Conservation (phyloP, 2,797 vertebrate species). For the Gadopsis bispinosus region DNA sequence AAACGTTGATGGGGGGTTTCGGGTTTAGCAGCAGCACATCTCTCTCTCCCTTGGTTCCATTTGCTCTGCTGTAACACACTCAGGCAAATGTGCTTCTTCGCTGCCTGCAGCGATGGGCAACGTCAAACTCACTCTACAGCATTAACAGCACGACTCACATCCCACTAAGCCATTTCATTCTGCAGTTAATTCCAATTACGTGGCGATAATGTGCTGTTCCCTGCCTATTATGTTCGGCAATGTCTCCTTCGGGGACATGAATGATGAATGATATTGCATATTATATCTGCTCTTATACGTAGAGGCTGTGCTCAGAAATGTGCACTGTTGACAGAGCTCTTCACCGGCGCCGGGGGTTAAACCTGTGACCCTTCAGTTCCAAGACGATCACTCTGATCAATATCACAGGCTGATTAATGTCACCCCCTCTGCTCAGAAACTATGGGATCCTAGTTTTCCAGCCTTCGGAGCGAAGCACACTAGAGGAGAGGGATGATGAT, state of each 20-base stretch:
- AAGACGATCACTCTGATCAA: slow-evolving; percentile 22
- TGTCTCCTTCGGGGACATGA: neutral
- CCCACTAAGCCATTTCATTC: slow-evolving; percentile 14
- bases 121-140: neutral
- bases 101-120: neutral
- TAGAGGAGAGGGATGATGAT: slow-evolving; percentile 3
- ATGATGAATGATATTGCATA: slow-evolving; percentile 20
- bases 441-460: slow-evolving; percentile 1
- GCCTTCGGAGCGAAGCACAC: slow-evolving; percentile 3
- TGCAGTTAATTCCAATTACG: slow-evolving; percentile 22
- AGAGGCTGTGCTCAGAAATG: neutral
- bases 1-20: neutral
- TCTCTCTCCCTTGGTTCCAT: neutral
- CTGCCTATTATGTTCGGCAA: slow-evolving; percentile 5
- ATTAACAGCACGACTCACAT: slow-evolving; percentile 18
- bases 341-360: slow-evolving; percentile 10
- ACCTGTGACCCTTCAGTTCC: slow-evolving; percentile 27
- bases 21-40: neutral
- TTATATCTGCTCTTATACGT: slow-evolving; percentile 22
- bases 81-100: neutral
- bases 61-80: neutral
- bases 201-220: neutral
- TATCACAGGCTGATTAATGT: slow-evolving; percentile 21
- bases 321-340: slow-evolving; percentile 12
- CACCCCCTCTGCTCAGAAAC: neutral